Conservation (phyloP, 2,888 invertebrate genomes). For the Timema podura region DNA sequence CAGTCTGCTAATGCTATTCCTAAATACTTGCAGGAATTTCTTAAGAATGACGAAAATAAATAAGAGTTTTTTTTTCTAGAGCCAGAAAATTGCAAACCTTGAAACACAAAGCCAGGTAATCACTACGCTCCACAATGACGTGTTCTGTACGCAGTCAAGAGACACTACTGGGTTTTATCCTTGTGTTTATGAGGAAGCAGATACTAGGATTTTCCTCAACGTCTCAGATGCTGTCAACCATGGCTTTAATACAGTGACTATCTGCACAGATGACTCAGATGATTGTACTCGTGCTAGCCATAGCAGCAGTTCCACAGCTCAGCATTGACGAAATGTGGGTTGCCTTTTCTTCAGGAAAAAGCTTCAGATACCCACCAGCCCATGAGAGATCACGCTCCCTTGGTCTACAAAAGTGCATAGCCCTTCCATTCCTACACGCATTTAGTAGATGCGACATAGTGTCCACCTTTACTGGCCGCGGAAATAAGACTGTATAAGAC, state of each 20-base stretch:
- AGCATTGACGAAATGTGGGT: background rate
- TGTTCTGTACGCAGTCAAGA: background rate
- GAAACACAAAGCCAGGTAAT: background rate
- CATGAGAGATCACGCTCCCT: background rate
- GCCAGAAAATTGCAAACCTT: background rate
- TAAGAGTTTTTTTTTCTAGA: too few relatives aligned
- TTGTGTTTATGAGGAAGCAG: background rate
- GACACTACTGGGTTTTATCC: background rate
- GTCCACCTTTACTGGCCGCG: constrained; percentile 14
- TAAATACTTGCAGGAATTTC: too few relatives aligned
- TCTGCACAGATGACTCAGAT: background rate
- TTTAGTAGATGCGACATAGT: constrained; percentile 8
- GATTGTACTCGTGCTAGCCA: background rate
- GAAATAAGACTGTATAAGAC: constrained; percentile 2
- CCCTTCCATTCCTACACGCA: constrained; percentile 6
- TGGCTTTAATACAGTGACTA: background rate
- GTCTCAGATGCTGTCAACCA: background rate
- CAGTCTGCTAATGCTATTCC: too few relatives aligned
- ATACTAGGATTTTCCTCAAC: constrained; percentile 3
- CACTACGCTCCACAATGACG: background rate
- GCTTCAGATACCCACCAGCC: background rate
- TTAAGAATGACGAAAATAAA: too few relatives aligned
- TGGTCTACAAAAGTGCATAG: background rate
- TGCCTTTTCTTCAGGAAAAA: background rate
- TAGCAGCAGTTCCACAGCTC: background rate